Conservation (phyloP, 2,888 invertebrate species). For the Augochlorella aurata region DNA sequence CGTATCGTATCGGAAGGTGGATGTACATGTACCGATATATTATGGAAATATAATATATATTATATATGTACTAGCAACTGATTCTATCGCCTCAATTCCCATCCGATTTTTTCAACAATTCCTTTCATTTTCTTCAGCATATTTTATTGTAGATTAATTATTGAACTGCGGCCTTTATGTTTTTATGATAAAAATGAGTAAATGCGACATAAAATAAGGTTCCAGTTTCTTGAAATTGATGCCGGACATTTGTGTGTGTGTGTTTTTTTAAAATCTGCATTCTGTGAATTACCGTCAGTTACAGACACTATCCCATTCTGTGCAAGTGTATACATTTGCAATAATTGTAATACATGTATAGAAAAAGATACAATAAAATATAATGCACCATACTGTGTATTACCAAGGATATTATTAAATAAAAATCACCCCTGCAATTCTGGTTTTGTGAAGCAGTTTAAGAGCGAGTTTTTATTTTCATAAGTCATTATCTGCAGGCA, state of each 20-base stretch:
- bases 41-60: conserved; percentile 71
- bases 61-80: conserved; percentile 53
- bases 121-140: neutral
- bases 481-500: neutral
- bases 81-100: conserved; percentile 26
- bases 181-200: too few species aligned
- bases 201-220: too few species aligned
- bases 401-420: neutral
- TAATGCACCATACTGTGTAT: neutral
- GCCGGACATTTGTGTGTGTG: too few species aligned
- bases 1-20: conserved; percentile 73
- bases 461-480: neutral
- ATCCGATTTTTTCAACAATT: neutral
- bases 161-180: neutral
- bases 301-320: neutral
- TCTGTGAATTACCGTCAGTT: neutral
- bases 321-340: neutral
- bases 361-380: neutral
- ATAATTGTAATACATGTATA: neutral
- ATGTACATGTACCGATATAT: conserved; percentile 76
- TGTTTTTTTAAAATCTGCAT: neutral
- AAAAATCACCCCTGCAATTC: neutral
- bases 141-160: neutral
- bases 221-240: too few species aligned
- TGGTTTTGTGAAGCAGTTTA: neutral